Conservation (phyloP, 2,888 invertebrate species). For the Cistogaster globosa region DNA sequence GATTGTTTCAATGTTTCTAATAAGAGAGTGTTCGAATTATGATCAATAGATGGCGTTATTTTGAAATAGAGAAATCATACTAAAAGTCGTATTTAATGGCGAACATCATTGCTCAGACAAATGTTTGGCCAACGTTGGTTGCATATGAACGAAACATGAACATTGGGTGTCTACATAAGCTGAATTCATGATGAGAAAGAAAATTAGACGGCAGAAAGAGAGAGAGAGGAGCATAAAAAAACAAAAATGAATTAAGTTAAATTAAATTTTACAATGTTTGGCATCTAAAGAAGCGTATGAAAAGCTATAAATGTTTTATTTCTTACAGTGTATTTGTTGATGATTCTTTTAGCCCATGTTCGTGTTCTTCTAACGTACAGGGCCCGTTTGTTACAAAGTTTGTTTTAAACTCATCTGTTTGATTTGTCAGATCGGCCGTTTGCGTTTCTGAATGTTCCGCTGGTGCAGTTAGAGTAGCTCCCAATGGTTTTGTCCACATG, state of each 20-base stretch:
- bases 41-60: too few relatives aligned
- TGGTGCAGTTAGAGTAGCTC: constrained; percentile 66
- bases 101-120: too few relatives aligned
- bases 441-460: constrained; percentile 16
- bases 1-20: too few relatives aligned
- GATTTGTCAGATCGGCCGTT: constrained; percentile 5
- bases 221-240: background rate
- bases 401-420: constrained; percentile 56
- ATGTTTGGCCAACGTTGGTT: too few relatives aligned
- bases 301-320: constrained; percentile 29
- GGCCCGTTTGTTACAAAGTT: constrained; percentile 76
- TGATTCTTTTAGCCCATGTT: constrained; percentile 37
- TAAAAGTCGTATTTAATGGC: too few relatives aligned
- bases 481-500: constrained; percentile 81
- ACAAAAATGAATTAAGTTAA: background rate
- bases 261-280: constrained; percentile 48
- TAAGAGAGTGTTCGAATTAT: too few relatives aligned
- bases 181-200: background rate
- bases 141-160: too few relatives aligned
- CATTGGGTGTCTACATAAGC: too few relatives aligned
- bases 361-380: constrained; percentile 60
- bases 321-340: constrained; percentile 65
- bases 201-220: background rate
- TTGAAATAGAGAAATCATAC: too few relatives aligned
- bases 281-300: constrained; percentile 50